A percentile compares a stretch with the other conserved stretches of the same genome.
Conservation (phyloP, 2,113 vertebrate species). For the Varanus salvator region DNA sequence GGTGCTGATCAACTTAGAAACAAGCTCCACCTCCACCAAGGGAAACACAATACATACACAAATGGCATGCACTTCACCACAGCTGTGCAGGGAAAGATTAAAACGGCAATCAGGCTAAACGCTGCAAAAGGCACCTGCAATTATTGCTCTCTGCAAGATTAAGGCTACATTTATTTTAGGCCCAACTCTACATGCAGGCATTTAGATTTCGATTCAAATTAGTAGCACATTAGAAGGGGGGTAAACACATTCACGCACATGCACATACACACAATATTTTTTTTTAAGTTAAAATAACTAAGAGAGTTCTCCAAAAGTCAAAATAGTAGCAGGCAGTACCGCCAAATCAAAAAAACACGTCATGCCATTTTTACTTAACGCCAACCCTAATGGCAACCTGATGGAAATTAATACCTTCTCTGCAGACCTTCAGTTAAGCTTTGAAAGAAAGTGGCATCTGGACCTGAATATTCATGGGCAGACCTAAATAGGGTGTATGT, state of each 20-base stretch:
- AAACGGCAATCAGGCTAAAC: conserved; percentile 67
- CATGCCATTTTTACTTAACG: conserved; percentile 47
- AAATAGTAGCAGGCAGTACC: conserved; percentile 30
- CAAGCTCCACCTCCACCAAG: neutral
- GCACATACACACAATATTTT: no score
- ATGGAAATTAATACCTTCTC: conserved; percentile 54
- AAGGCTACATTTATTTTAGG: conserved; percentile 46
- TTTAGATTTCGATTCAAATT: conserved; percentile 36
- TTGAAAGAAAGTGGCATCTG: neutral
- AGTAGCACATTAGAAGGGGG: neutral
- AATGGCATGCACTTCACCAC: conserved; percentile 47
- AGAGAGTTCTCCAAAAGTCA: conserved; percentile 38
- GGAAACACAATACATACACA: conserved; percentile 27
- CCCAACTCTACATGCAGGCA: conserved; percentile 38
- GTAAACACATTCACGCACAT: neutral
- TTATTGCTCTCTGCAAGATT: conserved; percentile 65
- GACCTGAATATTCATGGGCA: neutral
- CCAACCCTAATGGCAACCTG: conserved; percentile 45
- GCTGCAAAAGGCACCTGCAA: conserved; percentile 60
- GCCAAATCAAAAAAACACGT: conserved; percentile 44
- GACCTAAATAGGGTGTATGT: neutral
- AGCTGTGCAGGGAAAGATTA: conserved; percentile 60
- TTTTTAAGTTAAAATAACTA: conserved; percentile 37
- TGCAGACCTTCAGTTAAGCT: neutral
- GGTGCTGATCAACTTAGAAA: conserved; percentile 39